Conservation (phyloP, 2,113 vertebrate genomes). For the Pipa parva region DNA sequence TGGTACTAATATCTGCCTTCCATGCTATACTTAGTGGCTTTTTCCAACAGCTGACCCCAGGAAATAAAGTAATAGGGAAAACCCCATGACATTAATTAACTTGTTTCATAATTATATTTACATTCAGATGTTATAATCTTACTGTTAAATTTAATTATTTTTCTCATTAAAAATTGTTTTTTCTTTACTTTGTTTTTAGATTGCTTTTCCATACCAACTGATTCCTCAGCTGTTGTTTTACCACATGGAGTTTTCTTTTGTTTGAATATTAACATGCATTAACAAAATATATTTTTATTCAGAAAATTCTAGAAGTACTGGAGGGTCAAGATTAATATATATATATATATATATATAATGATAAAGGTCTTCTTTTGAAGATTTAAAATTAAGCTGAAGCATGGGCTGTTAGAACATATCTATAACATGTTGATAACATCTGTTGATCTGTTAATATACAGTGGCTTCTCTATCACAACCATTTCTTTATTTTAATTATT, state of each 20-base stretch:
- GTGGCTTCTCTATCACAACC: too few relatives aligned
- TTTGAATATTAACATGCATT: background rate
- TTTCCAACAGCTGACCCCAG: background rate
- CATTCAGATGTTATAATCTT: background rate
- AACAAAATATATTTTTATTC: too few relatives aligned
- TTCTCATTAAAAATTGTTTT: background rate
- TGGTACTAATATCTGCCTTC: background rate
- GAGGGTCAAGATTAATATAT: too few relatives aligned
- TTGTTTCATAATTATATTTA: background rate
- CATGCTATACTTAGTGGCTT: background rate
- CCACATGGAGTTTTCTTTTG: background rate
- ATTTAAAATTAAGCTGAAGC: too few relatives aligned
- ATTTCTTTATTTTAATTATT: background rate
- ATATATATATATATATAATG: too few relatives aligned
- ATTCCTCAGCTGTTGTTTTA: background rate
- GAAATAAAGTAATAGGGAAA: background rate
- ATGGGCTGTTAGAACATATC: too few relatives aligned
- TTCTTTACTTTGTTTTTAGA: background rate
- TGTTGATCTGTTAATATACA: too few relatives aligned
- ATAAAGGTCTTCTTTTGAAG: too few relatives aligned
- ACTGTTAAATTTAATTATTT: background rate
- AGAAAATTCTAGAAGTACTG: too few relatives aligned
- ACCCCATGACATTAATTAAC: background rate
- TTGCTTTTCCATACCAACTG: background rate
- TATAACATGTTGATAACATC: too few relatives aligned